phyloP scores from a whole-genome alignment of 2,797 vertebrate genomes.

The Falco naumanni region DNA sequence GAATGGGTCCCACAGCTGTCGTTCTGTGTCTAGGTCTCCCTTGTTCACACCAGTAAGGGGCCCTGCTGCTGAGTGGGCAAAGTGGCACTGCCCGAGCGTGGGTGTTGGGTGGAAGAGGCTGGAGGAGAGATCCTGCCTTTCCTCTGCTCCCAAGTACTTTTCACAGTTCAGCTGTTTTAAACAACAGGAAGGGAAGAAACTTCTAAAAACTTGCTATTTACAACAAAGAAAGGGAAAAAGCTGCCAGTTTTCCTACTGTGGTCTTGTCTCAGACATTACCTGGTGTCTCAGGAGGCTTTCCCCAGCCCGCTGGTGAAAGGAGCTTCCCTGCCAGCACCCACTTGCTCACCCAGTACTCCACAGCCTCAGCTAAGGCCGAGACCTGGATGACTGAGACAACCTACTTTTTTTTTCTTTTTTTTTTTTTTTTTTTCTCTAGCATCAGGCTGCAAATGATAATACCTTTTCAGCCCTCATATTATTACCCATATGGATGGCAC shows the following conservation, averaged over 20 bases:
- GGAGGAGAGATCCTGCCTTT: neutral
- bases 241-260: neutral
- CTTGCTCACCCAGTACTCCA: neutral
- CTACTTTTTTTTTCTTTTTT: neutral
- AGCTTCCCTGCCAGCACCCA: neutral
- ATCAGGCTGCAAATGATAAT: constrained; percentile 71
- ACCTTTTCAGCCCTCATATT: constrained; percentile 70
- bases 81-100: neutral
- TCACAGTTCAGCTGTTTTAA: neutral
- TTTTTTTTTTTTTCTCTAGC: neutral
- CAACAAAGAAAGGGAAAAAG: neutral
- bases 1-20: rapidly evolving
- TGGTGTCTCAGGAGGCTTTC: neutral
- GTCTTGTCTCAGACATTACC: neutral
- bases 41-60: neutral
- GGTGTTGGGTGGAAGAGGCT: neutral
- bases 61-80: rapidly evolving
- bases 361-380: neutral
- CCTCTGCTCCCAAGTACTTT: neutral
- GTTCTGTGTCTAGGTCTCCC: neutral
- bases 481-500: constrained; percentile 75
- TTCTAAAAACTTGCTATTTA: neutral
- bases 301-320: neutral
- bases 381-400: constrained; percentile 1
- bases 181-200: neutral